These are phyloP conservation scores for Anagrus nilaparvatae DNA, from an alignment of 1,140 invertebrate genomes.

Conservation along the genomic window DNA sequence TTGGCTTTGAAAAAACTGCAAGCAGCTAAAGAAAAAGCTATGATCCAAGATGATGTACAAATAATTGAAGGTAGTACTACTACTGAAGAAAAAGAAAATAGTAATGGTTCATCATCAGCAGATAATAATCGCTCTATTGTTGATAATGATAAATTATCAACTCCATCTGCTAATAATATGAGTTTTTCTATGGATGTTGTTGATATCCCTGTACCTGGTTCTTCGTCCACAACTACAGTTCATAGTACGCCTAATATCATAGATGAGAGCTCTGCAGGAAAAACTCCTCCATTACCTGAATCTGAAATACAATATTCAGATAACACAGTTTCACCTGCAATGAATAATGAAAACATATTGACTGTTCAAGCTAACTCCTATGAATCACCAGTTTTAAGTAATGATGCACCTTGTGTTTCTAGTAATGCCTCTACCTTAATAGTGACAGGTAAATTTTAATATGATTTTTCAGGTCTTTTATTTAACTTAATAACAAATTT, in stretches of 20 bases:
- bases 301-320: background rate
- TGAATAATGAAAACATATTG: too few species aligned
- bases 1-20: slow-evolving; percentile 59
- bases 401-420: slow-evolving; percentile 16
- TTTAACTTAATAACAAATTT: too few species aligned
- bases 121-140: slow-evolving; percentile 16
- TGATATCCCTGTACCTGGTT: slow-evolving; percentile 51
- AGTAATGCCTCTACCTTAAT: slow-evolving; percentile 15
- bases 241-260: background rate
- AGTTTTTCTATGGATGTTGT: slow-evolving; percentile 38
- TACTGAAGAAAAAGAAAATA: slow-evolving; percentile 32
- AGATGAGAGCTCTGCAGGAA: slow-evolving; percentile 21
- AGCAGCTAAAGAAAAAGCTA: slow-evolving; percentile 40
- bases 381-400: slow-evolving; percentile 24
- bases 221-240: too few species aligned
- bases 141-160: slow-evolving; percentile 34
- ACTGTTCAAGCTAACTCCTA: slow-evolving; percentile 19
- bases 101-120: slow-evolving; percentile 16
- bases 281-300: slow-evolving; percentile 33
- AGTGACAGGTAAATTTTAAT: slow-evolving; percentile 12
- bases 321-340: too few species aligned
- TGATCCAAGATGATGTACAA: slow-evolving; percentile 36
- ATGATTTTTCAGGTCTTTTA: too few species aligned
- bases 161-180: slow-evolving; percentile 7
- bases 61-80: slow-evolving; percentile 36